Percentiles rank a stretch among this genome's conserved stretches.
These are phyloP conservation scores for Saturnia japonica DNA, from an alignment of 2,888 invertebrate genomes.

Conservation along the genomic window DNA sequence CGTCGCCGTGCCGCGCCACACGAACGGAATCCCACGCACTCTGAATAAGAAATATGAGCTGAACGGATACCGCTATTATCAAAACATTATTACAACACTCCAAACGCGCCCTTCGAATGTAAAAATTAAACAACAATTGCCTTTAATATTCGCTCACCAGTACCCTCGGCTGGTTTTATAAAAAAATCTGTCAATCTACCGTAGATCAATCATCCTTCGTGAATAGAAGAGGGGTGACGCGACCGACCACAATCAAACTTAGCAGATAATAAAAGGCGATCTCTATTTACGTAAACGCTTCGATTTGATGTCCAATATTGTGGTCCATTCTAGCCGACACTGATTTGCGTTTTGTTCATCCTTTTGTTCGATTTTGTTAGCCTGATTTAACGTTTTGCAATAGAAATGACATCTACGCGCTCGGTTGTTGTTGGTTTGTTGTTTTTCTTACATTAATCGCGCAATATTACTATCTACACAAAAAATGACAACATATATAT, in stretches of 20 bases:
- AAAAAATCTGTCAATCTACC: constrained; percentile 81
- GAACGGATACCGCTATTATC: constrained; percentile 81
- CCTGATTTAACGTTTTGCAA: constrained; percentile 24
- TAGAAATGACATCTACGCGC: constrained; percentile 52
- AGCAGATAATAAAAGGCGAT: constrained; percentile 76
- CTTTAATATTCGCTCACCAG: constrained; percentile 78
- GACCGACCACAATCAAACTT: constrained; percentile 68
- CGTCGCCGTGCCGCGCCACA: constrained; percentile 26
- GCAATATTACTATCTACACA: no score
- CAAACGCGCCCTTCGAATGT: constrained; percentile 74
- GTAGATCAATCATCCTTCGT: constrained; percentile 79
- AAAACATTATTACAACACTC: constrained; percentile 83
- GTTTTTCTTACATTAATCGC: neutral
- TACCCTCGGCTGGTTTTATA: constrained; percentile 72
- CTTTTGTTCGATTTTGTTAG: constrained; percentile 36
- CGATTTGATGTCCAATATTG: constrained; percentile 75
- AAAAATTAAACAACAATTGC: constrained; percentile 83
- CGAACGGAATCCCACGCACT: constrained; percentile 78
- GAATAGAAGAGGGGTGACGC: constrained; percentile 73
- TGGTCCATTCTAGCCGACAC: constrained; percentile 65
- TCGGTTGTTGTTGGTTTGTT: constrained; percentile 35
- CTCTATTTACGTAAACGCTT: constrained; percentile 80
- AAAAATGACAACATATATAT: no score
- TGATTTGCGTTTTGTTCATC: constrained; percentile 54
- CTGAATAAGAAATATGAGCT: constrained; percentile 81